Evolutionary conservation across 2,113 vertebrate genomes (phyloP), one percentile per base, ranked within the genome.

Genomic region (Oostethus manadensis): DNA sequence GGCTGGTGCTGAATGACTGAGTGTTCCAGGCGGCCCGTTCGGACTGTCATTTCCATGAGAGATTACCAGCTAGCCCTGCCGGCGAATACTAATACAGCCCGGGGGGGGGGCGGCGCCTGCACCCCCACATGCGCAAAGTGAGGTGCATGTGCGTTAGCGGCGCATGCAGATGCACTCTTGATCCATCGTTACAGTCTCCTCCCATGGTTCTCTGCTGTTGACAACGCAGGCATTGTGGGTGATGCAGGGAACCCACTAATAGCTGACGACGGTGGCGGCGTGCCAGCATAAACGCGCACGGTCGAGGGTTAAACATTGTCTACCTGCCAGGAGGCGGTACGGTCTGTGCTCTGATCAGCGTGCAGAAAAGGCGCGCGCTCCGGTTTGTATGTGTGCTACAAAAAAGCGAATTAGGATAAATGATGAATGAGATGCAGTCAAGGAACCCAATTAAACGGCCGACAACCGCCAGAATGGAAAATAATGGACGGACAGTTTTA

Each of bases 31-130:
- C 74, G 53, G 68, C 81, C 79, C 73, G 78, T 86, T 85, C 68
- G 65, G 70, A 72, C 85, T 87, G 87, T 85, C 86, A 85, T 80
- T 71, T 64, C 78, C 56, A 64, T 85, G 84, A 88, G 84, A 81
- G 76, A 88, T 87, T 73, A 79, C 78, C 69, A 26, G 64, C 56
- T 60, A 62, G 66, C 70, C 64, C 81, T 83, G 79, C 67, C 56
- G 49, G 53, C 51, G 73, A 79, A 87, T 87, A 81, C 84, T 80
- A 85, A 85, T 81, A 59, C 64, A 45, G 69, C 71, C 46, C 65
- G 11, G 1, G 42, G 49, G 49, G 15, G 56, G 68, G 68, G 57
- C n/a, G n/a, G 18, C 11, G n/a, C 18, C 29, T 21, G 47, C 20
- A 9, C 13, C 23, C 8, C 26, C 20, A 20, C 33, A 65, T 58